These are phyloP conservation scores for Caracal caracal DNA, from an alignment of 2,113 vertebrate genomes.

Conservation along the genomic window DNA sequence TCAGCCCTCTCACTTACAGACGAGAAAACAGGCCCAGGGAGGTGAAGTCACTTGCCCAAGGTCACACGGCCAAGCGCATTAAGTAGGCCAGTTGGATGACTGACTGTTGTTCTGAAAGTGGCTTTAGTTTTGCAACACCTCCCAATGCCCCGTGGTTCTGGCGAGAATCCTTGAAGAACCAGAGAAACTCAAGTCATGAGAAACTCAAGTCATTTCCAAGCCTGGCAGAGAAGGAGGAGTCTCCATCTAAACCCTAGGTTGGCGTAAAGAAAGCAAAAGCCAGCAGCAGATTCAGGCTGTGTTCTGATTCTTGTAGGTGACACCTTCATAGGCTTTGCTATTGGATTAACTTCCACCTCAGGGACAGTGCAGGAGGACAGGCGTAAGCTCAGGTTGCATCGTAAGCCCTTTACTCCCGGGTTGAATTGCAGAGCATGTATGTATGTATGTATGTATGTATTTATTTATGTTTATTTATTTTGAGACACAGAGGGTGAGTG, in stretches of 20 bases:
- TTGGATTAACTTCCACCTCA: neutral
- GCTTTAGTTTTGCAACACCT: neutral
- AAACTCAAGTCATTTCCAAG: neutral
- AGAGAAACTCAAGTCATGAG: neutral
- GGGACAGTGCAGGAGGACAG: neutral
- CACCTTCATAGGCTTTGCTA: neutral
- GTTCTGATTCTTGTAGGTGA: neutral
- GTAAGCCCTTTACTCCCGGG: neutral
- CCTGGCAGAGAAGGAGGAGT: neutral
- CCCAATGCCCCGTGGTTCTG: neutral
- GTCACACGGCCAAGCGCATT: neutral
- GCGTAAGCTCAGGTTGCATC: neutral
- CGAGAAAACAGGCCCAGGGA: slow-evolving; percentile 16
- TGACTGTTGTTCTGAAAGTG: neutral
- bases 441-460: too few relatives aligned
- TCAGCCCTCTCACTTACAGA: neutral
- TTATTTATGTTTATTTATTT: too few relatives aligned
- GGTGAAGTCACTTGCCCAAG: neutral
- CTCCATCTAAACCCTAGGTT: slow-evolving; percentile 2
- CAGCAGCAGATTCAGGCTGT: neutral
- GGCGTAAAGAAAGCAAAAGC: neutral
- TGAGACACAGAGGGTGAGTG: too few relatives aligned
- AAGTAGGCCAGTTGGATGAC: neutral
- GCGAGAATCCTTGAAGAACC: neutral
- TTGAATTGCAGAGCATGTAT: neutral